These are phyloP conservation scores for Tenodera sinensis DNA, from an alignment of 2,888 invertebrate species.

Conservation along the genomic window DNA sequence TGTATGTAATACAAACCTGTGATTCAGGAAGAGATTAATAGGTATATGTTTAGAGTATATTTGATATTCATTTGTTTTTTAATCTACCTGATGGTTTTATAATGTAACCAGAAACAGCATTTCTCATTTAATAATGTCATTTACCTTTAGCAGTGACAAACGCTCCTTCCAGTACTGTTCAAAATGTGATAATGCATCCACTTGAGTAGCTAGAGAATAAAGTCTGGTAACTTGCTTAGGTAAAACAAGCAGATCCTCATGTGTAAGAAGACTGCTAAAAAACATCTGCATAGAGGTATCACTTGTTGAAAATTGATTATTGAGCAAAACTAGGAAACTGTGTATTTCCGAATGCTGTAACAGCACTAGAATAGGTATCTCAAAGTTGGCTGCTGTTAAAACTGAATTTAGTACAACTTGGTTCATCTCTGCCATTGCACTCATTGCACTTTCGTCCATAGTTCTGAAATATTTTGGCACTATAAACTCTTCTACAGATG, in stretches of 20 bases:
- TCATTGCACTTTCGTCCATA: background rate
- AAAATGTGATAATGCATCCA: slow-evolving; percentile 21
- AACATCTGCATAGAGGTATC: slow-evolving; percentile 17
- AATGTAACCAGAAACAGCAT: too few species aligned
- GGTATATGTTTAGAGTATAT: too few species aligned
- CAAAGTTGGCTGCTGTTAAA: background rate
- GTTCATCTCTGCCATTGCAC: background rate
- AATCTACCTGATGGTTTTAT: too few species aligned
- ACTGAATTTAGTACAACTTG: background rate
- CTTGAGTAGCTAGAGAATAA: slow-evolving; percentile 23
- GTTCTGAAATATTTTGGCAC: background rate
- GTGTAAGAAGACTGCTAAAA: slow-evolving; percentile 27
- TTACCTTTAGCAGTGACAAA: background rate
- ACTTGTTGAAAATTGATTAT: background rate
- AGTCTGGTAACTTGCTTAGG: slow-evolving; percentile 4
- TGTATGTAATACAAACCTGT: too few species aligned
- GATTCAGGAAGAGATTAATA: too few species aligned
- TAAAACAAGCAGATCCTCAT: slow-evolving; percentile 17
- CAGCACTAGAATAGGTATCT: background rate
- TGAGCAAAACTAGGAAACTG: background rate
- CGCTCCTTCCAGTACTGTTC: slow-evolving; percentile 29
- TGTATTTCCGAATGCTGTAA: background rate
- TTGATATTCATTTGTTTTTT: too few species aligned
- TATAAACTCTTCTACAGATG: slow-evolving; percentile 4
- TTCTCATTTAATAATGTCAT: background rate